A percentile compares a stretch with the other conserved stretches of the same genome.
phyloP scores from a whole-genome alignment of 2,113 vertebrate species.

The Turdus rufiventris region DNA sequence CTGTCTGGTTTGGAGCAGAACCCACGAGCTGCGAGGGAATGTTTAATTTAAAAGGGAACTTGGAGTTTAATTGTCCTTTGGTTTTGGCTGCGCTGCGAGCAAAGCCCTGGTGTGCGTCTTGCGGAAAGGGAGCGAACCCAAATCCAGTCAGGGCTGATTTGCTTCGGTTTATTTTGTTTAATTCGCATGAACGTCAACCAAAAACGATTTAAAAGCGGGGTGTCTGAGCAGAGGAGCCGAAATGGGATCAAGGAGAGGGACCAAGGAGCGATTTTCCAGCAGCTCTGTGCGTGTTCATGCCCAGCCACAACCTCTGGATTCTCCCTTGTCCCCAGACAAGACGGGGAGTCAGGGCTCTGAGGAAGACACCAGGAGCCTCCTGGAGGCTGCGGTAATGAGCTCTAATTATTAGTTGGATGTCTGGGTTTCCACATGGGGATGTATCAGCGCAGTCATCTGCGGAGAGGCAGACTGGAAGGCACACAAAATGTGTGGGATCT shows the following conservation, averaged over 20 bases:
- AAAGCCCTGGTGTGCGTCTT: background rate
- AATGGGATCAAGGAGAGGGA: background rate
- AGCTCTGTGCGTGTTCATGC: background rate
- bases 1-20: slow-evolving; percentile 35
- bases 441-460: background rate
- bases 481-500: background rate
- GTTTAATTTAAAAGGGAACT: slow-evolving; percentile 1
- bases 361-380: background rate
- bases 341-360: background rate
- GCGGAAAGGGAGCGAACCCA: background rate
- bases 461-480: background rate
- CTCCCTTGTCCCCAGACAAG: background rate
- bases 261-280: background rate
- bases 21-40: background rate
- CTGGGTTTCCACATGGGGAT: background rate
- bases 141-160: background rate
- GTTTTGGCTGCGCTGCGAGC: background rate
- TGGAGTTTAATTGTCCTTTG: slow-evolving; percentile 14
- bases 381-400: background rate
- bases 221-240: background rate
- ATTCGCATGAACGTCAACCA: fast-evolving
- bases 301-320: background rate
- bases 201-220: background rate
- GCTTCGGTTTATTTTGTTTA: slow-evolving; percentile 3
- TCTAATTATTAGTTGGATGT: background rate